phyloP scores from a whole-genome alignment of 37 sponge, comb jelly and placozoan genomes.

The Haliclona indistincta region DNA sequence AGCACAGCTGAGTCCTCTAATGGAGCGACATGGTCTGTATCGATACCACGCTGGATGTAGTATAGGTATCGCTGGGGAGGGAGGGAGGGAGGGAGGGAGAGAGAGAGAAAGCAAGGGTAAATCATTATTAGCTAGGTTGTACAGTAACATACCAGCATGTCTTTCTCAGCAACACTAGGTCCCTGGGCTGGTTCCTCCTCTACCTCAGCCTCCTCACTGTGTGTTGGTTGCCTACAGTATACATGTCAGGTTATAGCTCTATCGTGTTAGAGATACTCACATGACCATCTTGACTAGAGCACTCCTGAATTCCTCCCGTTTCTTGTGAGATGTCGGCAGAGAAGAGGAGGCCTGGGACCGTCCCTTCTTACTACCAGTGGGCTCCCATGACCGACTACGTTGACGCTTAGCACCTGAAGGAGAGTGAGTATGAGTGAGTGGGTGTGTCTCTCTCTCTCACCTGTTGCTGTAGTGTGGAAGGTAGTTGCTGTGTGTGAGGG shows the following conservation, averaged over 20 bases:
- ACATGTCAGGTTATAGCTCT: too few relatives aligned
- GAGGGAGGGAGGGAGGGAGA: constrained; percentile 1
- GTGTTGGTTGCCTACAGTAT: too few relatives aligned
- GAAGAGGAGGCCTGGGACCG: constrained; percentile 18
- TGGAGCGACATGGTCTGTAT: constrained; percentile 96
- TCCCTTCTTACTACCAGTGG: background rate
- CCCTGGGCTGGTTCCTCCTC: constrained; percentile 3
- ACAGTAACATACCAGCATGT: constrained; percentile 66
- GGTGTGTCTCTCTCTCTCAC: too few relatives aligned
- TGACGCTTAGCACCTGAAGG: constrained; percentile 15
- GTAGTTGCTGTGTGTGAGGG: too few relatives aligned
- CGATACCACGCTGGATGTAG: constrained; percentile 98
- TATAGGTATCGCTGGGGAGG: constrained; percentile 89
- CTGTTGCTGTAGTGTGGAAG: too few relatives aligned
- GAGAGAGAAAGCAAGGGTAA: background rate
- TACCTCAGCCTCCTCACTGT: too few relatives aligned
- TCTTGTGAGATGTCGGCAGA: constrained; percentile 35
- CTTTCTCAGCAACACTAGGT: constrained; percentile 64
- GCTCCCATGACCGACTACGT: constrained; percentile 69
- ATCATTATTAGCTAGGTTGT: background rate
- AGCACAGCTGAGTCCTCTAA: constrained; percentile 95
- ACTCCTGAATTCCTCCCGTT: constrained; percentile 92
- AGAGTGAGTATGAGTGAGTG: too few relatives aligned
- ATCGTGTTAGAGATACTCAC: too few relatives aligned
- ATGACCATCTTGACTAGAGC: constrained; percentile 90